These are phyloP conservation scores for Hemicordylus capensis DNA, from an alignment of 2,113 vertebrate species.

Conservation along the genomic window DNA sequence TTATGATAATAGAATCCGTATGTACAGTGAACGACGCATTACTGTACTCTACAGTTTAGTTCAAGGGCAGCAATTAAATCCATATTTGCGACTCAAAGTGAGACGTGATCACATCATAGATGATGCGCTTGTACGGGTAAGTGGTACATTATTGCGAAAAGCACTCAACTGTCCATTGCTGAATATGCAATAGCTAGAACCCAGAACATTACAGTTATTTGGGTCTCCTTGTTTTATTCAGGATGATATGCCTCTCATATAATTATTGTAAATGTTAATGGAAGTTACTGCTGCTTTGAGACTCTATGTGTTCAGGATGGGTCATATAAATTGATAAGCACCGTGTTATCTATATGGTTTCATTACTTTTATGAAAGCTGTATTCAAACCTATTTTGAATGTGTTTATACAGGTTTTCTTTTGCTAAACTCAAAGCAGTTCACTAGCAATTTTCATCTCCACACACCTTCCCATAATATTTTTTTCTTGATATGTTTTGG, in stretches of 20 bases:
- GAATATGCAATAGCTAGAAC: not conserved
- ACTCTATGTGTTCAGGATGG: not conserved
- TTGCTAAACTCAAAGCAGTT: not conserved
- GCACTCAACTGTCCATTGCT: not conserved
- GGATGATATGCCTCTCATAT: not conserved
- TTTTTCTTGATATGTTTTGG: not conserved
- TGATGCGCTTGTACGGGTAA: constrained; percentile 95
- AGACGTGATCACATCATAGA: constrained; percentile 98
- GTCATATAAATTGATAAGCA: not conserved
- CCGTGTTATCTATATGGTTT: not conserved
- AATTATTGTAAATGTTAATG: not conserved
- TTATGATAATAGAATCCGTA: constrained; percentile 98
- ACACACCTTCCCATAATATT: not conserved
- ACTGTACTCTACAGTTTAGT: constrained; percentile 97
- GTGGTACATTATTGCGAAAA: constrained; percentile 20
- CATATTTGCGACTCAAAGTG: constrained; percentile 94
- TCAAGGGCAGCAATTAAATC: constrained; percentile 95
- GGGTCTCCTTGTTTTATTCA: not conserved
- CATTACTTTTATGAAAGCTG: not conserved
- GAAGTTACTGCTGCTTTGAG: not conserved
- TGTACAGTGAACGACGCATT: constrained; percentile 98
- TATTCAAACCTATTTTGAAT: not conserved
- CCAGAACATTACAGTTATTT: not conserved
- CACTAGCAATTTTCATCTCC: not conserved
- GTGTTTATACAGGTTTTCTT: not conserved